Percentiles rank a stretch among this genome's conserved stretches.
These are phyloP conservation scores for Apodemus sylvaticus DNA, from an alignment of 2,113 vertebrate species.

Conservation along the genomic window DNA sequence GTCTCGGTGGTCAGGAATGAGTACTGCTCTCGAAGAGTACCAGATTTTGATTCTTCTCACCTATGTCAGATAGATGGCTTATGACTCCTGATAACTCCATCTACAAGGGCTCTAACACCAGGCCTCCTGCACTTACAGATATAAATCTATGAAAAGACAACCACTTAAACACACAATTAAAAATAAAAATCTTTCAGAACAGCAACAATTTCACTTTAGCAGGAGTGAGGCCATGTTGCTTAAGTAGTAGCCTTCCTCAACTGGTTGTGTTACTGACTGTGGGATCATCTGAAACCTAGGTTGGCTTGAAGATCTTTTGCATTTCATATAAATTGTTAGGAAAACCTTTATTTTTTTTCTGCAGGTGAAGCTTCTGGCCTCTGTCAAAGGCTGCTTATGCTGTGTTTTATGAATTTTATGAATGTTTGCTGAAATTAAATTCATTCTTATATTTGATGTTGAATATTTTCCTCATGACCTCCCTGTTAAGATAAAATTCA, in stretches of 20 bases:
- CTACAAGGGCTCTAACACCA: neutral
- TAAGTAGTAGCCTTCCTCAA: neutral
- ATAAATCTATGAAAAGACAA: neutral
- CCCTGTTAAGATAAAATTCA: neutral
- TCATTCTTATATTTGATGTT: conserved; percentile 1
- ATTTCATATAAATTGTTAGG: conserved; percentile 45
- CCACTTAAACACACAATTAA: neutral
- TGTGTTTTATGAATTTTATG: neutral
- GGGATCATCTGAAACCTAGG: neutral
- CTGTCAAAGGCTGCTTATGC: neutral
- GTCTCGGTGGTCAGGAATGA: neutral
- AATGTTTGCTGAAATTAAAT: conserved; percentile 36
- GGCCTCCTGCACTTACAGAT: no score
- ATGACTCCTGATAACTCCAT: neutral
- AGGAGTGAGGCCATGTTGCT: neutral
- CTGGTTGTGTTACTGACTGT: neutral
- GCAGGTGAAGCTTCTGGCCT: neutral
- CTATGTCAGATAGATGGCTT: no score
- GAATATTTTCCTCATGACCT: conserved; percentile 25
- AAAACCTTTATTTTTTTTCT: neutral
- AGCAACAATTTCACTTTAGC: neutral
- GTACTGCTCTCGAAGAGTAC: no score
- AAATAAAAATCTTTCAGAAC: neutral
- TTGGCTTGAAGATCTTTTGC: neutral
- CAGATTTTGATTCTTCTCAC: neutral